Evolutionary conservation across 2,888 invertebrate genomes (phyloP), one percentile per base, ranked within the genome.

Genomic region (Plagiodera versicolora): DNA sequence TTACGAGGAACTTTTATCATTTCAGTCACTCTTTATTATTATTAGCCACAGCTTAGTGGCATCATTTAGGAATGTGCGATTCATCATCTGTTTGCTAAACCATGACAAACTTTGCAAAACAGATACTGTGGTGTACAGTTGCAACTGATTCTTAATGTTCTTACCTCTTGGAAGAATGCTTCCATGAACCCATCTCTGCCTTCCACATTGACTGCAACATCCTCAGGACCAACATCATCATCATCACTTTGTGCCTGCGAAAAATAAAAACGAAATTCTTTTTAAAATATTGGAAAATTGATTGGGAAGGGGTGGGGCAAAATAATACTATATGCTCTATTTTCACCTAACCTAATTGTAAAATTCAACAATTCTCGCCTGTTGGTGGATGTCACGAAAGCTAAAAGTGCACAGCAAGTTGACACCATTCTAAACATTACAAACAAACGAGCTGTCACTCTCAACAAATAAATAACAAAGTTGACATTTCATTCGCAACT

Each of bases 161-260:
- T 84, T 81, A 95, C 95, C 90, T 98, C 98, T 83, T 95, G 95
- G 85, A 99, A 99, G 86, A 99, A 99, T 82, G 98, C 98, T 82
- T 98, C 98, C 98, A 99, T 98, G 85, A 95, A 98, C 77, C 95
- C 95, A 80, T 91, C 91, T 72, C 87, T 87, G 72, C 91, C 91
- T 82, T 96, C 96, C 79, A 96, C 94, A 81, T 91, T 94, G 85
- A 97, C 95, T 82, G 95, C 92, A 82, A 95, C 95, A 81, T 96
- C 96, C 83, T 95, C 95, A 71, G 92, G 91, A 72, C 92, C 94
- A 79, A 90, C 94, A 81, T 98, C 97, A 83, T 98, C 97, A 79
- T 93, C 93, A 84, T 98, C 98, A 84, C 96, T 96, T 86, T 97
- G 97, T 82, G 97, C 96, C 95, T 95, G 84, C 49, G 82, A 83